These are phyloP conservation scores for Anisognathus igniventris DNA, from an alignment of 2,797 vertebrate species.

Conservation along the genomic window DNA sequence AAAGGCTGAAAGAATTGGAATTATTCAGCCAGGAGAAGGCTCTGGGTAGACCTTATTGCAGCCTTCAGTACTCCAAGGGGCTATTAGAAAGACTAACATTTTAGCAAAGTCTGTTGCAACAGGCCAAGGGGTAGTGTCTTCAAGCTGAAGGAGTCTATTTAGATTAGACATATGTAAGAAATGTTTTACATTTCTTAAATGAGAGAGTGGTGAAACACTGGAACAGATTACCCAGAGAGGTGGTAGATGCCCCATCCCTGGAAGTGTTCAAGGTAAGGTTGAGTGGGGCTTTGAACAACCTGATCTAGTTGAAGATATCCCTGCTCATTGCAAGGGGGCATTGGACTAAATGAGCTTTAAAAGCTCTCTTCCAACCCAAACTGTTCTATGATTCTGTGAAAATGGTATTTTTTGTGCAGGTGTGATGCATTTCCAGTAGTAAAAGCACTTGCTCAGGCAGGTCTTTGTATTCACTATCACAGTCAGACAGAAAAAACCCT, in stretches of 20 bases:
- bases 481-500: background rate
- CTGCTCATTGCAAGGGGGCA: fast-evolving
- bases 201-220: background rate
- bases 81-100: background rate
- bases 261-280: background rate
- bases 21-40: background rate
- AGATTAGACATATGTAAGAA: background rate
- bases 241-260: background rate
- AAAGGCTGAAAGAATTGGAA: background rate
- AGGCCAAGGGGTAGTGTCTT: background rate
- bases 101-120: background rate
- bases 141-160: background rate
- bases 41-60: background rate
- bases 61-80: background rate
- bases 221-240: background rate
- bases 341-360: background rate
- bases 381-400: background rate
- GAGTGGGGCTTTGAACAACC: background rate
- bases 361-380: background rate
- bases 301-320: background rate
- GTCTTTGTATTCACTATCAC: background rate
- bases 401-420: background rate
- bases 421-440: background rate
- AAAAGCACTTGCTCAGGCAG: background rate
- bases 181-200: background rate